Base-by-base conservation (phyloP, 2,888 invertebrate genomes). In the Drosophila incognita region DNA sequence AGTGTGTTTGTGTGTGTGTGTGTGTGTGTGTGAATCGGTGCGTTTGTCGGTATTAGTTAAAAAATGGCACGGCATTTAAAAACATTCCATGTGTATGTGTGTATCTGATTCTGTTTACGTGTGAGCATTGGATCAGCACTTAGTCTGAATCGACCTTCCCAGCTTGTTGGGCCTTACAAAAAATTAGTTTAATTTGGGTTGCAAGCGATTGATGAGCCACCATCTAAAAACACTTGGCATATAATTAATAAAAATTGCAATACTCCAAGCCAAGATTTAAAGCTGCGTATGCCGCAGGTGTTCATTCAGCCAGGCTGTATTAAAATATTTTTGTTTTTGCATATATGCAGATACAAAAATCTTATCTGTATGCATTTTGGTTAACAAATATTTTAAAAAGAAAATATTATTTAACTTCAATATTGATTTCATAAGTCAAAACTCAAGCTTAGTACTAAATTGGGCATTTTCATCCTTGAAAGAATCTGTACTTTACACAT, bases 181-280 rank as follows among this genome's bases (percentile, higher is more conserved):
- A 89, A 86, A 86, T 89, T 86, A 85, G 90, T 85, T 86, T 89
- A 87, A 86, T 89, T 86, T 84, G 67, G 71, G 60, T 61, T 74
- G 82, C 88, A 58, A 63, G 68, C 72, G 76, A 86, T 86, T 89
- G 82, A 86, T 86, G 88, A 27, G 27, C 27, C 27, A 27, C 27
- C 79, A 82, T 87, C 88, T 69, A 72, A 80, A 89, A 85, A 74
- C 85, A 89, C 88, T 86, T 86, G 77, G 82, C 88, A 80, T 85
- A 79, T 89, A 89, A 89, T 86, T 86, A 89, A 86, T 86, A 87
- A 80, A 74, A 66, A 70, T 76, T 53, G 24, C 46, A 48, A n/a
- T 36, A 35, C 29, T 40, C 27, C 4, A 6, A 18, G 51, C 40
- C 3, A 40, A 59, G 58, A 56, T 62, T 74, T 79, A 57, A 66